Evolutionary conservation across 2,888 invertebrate genomes (phyloP), one percentile per base, ranked within the genome.

Genomic region (Drosophila kokeensis): DNA sequence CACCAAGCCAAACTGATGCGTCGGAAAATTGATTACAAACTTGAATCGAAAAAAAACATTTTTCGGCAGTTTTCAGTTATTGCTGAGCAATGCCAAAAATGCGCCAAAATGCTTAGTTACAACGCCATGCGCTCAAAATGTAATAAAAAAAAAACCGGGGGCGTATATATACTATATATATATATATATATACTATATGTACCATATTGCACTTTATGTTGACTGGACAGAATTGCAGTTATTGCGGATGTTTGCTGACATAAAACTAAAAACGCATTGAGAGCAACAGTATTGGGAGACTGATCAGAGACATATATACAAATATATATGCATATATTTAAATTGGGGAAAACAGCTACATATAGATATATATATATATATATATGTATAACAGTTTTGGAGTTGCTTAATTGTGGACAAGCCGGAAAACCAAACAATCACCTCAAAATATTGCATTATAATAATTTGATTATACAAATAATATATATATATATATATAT

Each of bases 141-240:
- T 55, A 50, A 62, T 38, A 21, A 6, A 64, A 30, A 30, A 30
- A 15, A 10, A 15, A 18, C 52, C 71, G 50, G 74, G 58, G 77
- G 77, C 59, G 77, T 77, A 52, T 27, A 15, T 21, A 53, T 11
- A 30, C n/a, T 4, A 21, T 2, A 54, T 11, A 36, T 1, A 15
- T 4, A 36, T 15, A 48, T 13, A 48, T 36, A 29, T 48, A 55
- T 69, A 42, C 10, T n/a, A 29, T 15, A 49, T 29, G 10, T 32
- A 61, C 21, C 34, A 21, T 58, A 45, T 34, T 50, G 36, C 11
- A 54, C 11, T 63, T 79, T 67, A 18, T 78, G 82, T 69, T 65
- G 82, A 82, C 57, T 75, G 55, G 48, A 40, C 83, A 73, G 62
- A 78, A 79, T 52, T 64, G 55, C 29, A 60, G n/a, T 48, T 60